Conservation (phyloP, 1,140 invertebrate genomes). For the Eufriesea mexicana region DNA sequence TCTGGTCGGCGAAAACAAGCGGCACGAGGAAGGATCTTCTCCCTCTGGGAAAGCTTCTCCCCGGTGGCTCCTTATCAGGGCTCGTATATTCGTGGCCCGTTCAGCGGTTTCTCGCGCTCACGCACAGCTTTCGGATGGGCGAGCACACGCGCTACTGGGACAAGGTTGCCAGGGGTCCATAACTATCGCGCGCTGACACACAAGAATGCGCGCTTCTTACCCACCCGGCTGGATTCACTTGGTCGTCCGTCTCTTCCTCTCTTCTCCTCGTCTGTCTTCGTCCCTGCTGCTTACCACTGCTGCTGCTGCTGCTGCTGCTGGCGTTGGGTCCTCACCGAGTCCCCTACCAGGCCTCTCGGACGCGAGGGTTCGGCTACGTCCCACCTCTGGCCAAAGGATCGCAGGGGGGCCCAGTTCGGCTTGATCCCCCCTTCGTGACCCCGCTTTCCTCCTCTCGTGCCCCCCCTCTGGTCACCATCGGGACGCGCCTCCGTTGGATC, state of each 20-base stretch:
- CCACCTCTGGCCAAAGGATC: constrained; percentile 43
- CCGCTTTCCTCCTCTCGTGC: constrained; percentile 26
- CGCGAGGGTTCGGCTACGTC: constrained; percentile 52
- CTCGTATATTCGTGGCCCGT: constrained; percentile 13
- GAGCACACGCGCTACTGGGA: constrained; percentile 76
- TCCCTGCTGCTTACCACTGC: not conserved
- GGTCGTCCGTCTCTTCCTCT: constrained; percentile 35
- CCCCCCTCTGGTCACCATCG: constrained; percentile 28
- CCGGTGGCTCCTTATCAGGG: constrained; percentile 22
- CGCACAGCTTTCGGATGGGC: constrained; percentile 26
- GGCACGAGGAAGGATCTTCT: constrained; percentile 44
- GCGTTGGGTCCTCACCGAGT: constrained; percentile 47
- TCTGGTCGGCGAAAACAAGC: constrained; percentile 51
- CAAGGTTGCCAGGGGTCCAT: constrained; percentile 80
- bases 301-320: not conserved
- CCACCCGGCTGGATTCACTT: constrained; percentile 65
- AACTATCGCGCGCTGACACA: constrained; percentile 78
- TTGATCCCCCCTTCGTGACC: constrained; percentile 55
- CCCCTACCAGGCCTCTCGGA: constrained; percentile 38
- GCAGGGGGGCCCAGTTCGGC: constrained; percentile 57
- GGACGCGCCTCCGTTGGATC: constrained; percentile 67
- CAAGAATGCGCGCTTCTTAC: constrained; percentile 77
- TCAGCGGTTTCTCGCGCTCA: not conserved
- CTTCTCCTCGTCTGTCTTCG: constrained; percentile 11
- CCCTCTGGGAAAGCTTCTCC: constrained; percentile 1